Base-by-base conservation (phyloP, 1,140 invertebrate genomes). In the Drosophila micromelanica region DNA sequence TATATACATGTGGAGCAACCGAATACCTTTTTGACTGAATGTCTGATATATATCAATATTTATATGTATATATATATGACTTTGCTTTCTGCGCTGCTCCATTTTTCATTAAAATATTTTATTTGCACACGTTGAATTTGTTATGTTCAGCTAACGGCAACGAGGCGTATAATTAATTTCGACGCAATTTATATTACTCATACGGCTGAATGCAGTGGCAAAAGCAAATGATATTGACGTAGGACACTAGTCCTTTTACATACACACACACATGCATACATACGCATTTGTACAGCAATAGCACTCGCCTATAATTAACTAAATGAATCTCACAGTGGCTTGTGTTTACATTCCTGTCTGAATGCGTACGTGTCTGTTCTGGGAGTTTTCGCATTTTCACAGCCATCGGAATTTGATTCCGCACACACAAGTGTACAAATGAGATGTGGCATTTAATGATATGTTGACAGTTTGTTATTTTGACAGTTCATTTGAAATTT, bases 151-250 rank as follows among this genome's bases (percentile, higher is more conserved):
- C 48, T 51, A 64, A 51, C 40, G 80, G 70, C 81, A 87, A 70
- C 72, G 64, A 63, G 52, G 79, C 78, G 78, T 86, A 73, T 86
- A 76, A 87, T 86, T 86, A 87, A 79, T 86, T 82, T 82, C 72
- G 48, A 55, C 49, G 70, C 67, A 78, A 87, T 87, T 87, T 67
- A 78, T 78, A 87, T 86, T 73, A 62, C 82, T 70, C 68, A 87
- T 76, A 82, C 75, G 81, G 15, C 23, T 42, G 37, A 35, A 42
- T 62, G 76, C 61, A 73, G 52, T 45, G 6, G 37, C 52, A 23
- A 51, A 64, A 59, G 57, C 74, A 74, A 81, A 80, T 70, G 46
- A 45, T 30, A 57, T 60, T 54, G 64, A 57, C 57, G 57, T 12
- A 35, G 49, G 52, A 72, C 42, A 60, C 38, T 40, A 60, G 40